Evolutionary conservation across 1,140 invertebrate species (phyloP), one percentile per base, ranked within the genome.

Genomic region (Penaeus chinensis): DNA sequence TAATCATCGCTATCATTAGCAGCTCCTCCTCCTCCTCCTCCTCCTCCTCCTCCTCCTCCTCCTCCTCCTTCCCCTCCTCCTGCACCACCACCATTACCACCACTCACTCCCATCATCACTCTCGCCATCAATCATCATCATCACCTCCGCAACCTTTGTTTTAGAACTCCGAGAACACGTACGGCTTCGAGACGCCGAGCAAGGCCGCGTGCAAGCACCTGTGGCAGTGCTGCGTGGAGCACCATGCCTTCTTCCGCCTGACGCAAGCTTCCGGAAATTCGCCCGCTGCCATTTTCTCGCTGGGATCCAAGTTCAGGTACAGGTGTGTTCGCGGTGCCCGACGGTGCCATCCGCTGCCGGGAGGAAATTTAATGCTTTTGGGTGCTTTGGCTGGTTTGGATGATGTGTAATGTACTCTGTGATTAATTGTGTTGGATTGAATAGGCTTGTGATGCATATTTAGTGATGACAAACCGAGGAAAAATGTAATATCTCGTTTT

Each of bases 171-270:
- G 97, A 99, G 89, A 96, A 96, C 91, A 98, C 97, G 19, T 98
- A 98, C 92, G 97, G 98, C 8, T 98, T 98, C 92, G 96, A 99
- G 92, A 96, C 98, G 27, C 96, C 96, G n/a, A 98, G 97, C 74
- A 96, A 98, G 91, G 94, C 97, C 78, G 98, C 98, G 0, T 99
- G 98, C 92, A 98, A 99, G 91, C 98, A 99, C 93, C 93, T 99
- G 80, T 99, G 98, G 98, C 98, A 98, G 91, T 99, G 98, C 93
- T 99, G 98, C 91, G 95, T 99, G 42, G 99, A 99, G 91, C 98
- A 99, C 92, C 98, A 99, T 93, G 96, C 97, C 5, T 99, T 99
- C 94, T 99, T 99, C 94, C 94, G 98, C 80, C 93, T 99, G 71
- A 96, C 97, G 91, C 96, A 94, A 93, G 95, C 81, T 22, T 84